Evolutionary conservation across 2,888 invertebrate species (phyloP), one percentile per base, ranked within the genome.

Genomic region (Chaetogeoica ovagalla): DNA sequence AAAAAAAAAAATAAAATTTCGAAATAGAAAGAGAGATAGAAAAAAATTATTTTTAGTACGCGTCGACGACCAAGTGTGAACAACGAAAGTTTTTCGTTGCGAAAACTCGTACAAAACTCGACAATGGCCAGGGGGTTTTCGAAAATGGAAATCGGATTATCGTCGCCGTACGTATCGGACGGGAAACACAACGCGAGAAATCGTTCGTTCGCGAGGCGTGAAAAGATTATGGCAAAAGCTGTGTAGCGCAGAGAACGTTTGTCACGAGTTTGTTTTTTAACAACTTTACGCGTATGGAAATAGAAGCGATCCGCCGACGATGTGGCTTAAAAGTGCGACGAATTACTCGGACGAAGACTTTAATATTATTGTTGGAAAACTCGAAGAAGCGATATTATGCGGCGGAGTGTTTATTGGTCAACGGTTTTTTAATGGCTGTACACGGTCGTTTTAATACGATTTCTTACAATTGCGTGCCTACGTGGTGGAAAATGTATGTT

Each of bases 91-190:
- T 59, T 65, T 23, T n/a, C 39, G 17, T 8, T 43, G 59, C 21
- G 17, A 21, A 55, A 55, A 66, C 39, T 59, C 23, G 19, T 17
- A 9, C 23, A 59, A 43, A 59, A 75, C 66, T 57, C 57, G 13
- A 23, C 48, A 5, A 37, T 52, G n/a, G 37, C 17, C 23, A 48
- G 5, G 5, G 23, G n/a, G 37, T 70, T 63, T 66, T 66, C 23
- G n/a, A 74, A 62, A 66, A 75, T 9, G 57, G 23, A 15, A 75
- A 75, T 59, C 15, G 57, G 66, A 59, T 59, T 66, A 55, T 66
- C 4, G 39, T 4, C 66, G 59, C 57, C 13, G 43, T 30, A 30
- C n/a, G n/a, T 30, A 30, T 30, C 30, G 30, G n/a, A 23, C 57
- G 43, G 59, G 19, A 66, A 55, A 75, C 57, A 59, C 30, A 30